Evolutionary conservation across 2,113 vertebrate genomes (phyloP), one percentile per base, ranked within the genome.

Genomic region (Actenoides hombroni): DNA sequence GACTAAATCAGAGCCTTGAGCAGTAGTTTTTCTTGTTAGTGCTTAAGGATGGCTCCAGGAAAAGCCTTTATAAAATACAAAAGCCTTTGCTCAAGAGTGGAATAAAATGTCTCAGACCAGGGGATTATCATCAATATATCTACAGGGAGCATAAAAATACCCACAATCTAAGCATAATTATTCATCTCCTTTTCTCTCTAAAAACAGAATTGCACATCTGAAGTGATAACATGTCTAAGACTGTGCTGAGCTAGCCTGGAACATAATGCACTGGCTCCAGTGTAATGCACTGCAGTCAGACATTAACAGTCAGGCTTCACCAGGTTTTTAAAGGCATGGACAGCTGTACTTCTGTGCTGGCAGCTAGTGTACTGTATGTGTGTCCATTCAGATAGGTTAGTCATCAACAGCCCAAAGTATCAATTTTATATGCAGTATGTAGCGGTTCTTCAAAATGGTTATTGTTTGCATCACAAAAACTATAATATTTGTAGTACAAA

Each of bases 61-160:
- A 94, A 94, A 95, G 40, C 71, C 91, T 94, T 95, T 69, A 90
- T 94, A 94, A 95, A 90, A 94, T 88, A 90, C 67, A 40, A 91
- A 96, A 88, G n/a, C 31, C 42, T 96, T 96, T 92, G 69, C 57
- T 92, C 37, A 92, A 77, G 69, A 89, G 91, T 57, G 31, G 54
- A 92, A 95, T 86, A 73, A 91, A 92, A 82, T 53, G 53, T 71
- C 70, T 71, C 59, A 61, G 56, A 18, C 75, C 77, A 81, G 51
- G 44, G 56, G 53, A 94, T 87, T 95, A 73, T 83, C 70, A 85
- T 68, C 60, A 74, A 81, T 85, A 68, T 75, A 81, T 68, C 67
- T 85, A 57, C 56, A 78, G 77, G 46, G 31, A 95, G 9, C 28
- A 77, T 33, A 69, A 77, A 88, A 90, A 83, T 77, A 60, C 31